These are phyloP conservation scores for Caenorhabditis remanei DNA, from an alignment of 1,140 invertebrate species.

Conservation along the genomic window DNA sequence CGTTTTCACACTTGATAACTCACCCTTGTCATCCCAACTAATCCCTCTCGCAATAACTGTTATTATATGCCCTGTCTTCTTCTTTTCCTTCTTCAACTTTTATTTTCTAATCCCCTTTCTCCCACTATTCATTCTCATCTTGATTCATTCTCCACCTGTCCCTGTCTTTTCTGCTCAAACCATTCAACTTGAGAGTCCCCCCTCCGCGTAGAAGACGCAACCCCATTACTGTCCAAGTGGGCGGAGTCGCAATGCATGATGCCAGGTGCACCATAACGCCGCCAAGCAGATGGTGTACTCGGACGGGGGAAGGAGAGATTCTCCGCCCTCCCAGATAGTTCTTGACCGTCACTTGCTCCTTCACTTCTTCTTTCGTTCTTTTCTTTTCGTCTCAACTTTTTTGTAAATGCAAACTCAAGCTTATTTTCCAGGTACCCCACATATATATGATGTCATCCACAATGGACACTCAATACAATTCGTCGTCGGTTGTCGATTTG, in stretches of 20 bases:
- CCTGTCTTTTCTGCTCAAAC: background rate
- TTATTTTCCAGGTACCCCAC: background rate
- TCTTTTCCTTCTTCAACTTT: background rate
- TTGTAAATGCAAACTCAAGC: too few relatives aligned
- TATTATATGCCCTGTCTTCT: background rate
- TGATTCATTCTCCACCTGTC: conserved; percentile 21
- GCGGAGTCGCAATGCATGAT: conserved; percentile 17
- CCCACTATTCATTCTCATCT: background rate
- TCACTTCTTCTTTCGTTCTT: too few relatives aligned
- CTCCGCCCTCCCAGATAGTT: background rate
- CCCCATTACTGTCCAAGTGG: conserved; percentile 35
- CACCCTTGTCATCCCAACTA: background rate
- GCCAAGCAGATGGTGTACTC: conserved; percentile 28
- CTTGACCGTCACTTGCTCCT: background rate
- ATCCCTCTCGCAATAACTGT: background rate
- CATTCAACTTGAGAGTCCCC: conserved; percentile 16
- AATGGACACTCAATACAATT: background rate
- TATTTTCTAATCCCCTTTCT: background rate
- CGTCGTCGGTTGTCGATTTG: background rate
- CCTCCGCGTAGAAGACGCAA: background rate
- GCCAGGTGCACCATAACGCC: conserved; percentile 45
- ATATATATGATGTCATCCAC: background rate
- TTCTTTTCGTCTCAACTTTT: too few relatives aligned
- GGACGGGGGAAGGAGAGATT: too few relatives aligned
- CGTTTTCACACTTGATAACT: too few relatives aligned